phyloP scores from a whole-genome alignment of 2,888 invertebrate genomes.

The Venustoraphidia nigricollis region DNA sequence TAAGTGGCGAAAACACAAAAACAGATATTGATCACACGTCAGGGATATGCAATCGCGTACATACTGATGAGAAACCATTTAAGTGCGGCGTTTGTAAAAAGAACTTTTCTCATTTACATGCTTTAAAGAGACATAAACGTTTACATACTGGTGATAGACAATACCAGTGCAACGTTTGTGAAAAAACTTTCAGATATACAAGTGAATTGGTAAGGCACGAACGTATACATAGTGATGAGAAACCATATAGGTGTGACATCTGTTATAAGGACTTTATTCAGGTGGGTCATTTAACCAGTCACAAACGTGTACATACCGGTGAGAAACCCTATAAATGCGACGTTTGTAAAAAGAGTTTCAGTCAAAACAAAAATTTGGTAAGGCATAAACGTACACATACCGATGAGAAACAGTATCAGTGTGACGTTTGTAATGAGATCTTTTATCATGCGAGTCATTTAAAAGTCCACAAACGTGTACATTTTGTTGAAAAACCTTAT shows the following conservation, averaged over 20 bases:
- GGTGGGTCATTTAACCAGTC: constrained; percentile 5
- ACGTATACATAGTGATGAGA: constrained; percentile 4
- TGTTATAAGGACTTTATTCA: constrained; percentile 5
- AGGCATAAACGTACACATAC: constrained; percentile 2
- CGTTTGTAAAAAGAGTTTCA: constrained; percentile 29
- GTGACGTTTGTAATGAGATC: too few species aligned
- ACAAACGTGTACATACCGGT: constrained; percentile 25
- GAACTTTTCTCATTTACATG: constrained; percentile 30
- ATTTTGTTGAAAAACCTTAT: too few species aligned
- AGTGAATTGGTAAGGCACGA: constrained; percentile 1
- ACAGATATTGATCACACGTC: constrained; percentile 14
- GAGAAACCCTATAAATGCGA: constrained; percentile 29
- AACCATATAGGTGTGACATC: neutral
- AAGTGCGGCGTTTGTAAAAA: constrained; percentile 30
- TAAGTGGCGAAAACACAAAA: too few species aligned
- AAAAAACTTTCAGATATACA: constrained; percentile 27
- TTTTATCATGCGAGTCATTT: too few species aligned
- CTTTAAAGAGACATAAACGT: constrained; percentile 30
- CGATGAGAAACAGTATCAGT: constrained; percentile 20
- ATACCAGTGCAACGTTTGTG: constrained; percentile 26
- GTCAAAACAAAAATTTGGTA: constrained; percentile 30
- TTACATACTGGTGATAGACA: constrained; percentile 33
- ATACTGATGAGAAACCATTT: constrained; percentile 21
- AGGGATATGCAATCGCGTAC: constrained; percentile 19
- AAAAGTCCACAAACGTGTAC: too few species aligned